A percentile compares a stretch with the other conserved stretches of the same genome.
These are phyloP conservation scores for Ceratitis capitata DNA, from an alignment of 1,140 invertebrate species.

Conservation along the genomic window DNA sequence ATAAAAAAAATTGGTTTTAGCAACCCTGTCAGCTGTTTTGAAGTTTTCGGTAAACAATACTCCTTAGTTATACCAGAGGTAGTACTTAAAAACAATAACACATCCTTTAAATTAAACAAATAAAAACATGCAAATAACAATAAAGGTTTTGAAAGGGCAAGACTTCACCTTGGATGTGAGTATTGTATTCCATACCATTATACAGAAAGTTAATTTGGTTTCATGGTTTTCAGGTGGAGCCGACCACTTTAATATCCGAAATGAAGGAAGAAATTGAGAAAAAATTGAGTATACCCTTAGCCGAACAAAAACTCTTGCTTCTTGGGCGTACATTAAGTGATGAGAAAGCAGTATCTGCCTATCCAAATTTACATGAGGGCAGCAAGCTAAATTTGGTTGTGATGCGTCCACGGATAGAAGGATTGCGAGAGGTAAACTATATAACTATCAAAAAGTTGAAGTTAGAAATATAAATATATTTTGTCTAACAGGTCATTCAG, in stretches of 20 bases:
- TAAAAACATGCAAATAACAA: slow-evolving; percentile 65
- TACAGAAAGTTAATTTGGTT: not conserved
- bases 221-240: slow-evolving; percentile 51
- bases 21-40: no score
- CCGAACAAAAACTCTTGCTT: slow-evolving; percentile 66
- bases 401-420: slow-evolving; percentile 64
- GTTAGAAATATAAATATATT: no score
- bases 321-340: slow-evolving; percentile 66
- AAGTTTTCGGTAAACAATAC: no score
- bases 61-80: no score
- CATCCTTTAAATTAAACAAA: no score
- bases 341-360: slow-evolving; percentile 66
- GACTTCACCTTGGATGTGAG: slow-evolving; percentile 66
- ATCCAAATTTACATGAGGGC: slow-evolving; percentile 68
- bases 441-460: no score
- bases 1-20: no score
- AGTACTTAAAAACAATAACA: no score
- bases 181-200: not conserved
- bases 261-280: slow-evolving; percentile 67
- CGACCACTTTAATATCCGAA: slow-evolving; percentile 65
- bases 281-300: slow-evolving; percentile 65
- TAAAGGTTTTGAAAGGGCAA: slow-evolving; percentile 68
- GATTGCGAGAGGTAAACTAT: slow-evolving; percentile 54
- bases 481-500: slow-evolving; percentile 51
- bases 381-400: slow-evolving; percentile 67